Conservation (phyloP, 2,797 vertebrate genomes). For the Pitangus sulphuratus region DNA sequence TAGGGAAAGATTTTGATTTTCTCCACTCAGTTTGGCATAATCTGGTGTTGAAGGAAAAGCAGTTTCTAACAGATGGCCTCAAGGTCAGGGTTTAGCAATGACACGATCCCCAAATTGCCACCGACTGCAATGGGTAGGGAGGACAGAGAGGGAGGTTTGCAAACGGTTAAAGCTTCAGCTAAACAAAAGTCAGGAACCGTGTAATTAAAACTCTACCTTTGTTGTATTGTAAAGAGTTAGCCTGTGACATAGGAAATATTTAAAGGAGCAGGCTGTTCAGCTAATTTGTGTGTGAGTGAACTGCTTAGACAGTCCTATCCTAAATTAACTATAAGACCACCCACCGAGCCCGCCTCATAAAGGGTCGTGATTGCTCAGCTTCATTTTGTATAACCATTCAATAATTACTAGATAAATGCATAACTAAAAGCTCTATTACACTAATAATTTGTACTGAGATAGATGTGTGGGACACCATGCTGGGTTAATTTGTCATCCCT, state of each 20-base stretch:
- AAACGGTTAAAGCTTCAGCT: conserved; percentile 77
- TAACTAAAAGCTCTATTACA: conserved; percentile 84
- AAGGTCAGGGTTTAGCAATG: conserved; percentile 69
- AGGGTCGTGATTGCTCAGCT: conserved; percentile 76
- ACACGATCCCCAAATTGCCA: conserved; percentile 49
- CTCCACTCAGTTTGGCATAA: background rate
- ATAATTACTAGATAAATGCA: conserved; percentile 84
- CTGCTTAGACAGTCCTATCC: conserved; percentile 74
- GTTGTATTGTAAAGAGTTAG: conserved; percentile 81
- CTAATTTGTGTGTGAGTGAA: conserved; percentile 78
- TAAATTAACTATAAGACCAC: conserved; percentile 83
- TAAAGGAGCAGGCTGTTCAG: conserved; percentile 78
- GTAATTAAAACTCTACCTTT: conserved; percentile 84
- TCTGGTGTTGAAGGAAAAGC: background rate
- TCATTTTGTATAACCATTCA: conserved; percentile 76
- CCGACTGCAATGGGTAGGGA: background rate
- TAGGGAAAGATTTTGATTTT: background rate
- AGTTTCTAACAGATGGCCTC: conserved; percentile 59
- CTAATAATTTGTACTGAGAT: conserved; percentile 82
- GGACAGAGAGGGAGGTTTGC: conserved; percentile 47
- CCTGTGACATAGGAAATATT: conserved; percentile 81
- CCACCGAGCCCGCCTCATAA: conserved; percentile 77
- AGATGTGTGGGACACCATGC: conserved; percentile 80
- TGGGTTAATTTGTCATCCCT: conserved; percentile 80
- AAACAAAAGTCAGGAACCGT: conserved; percentile 82